Conservation (phyloP, 2,888 invertebrate species). For the Drosophila aldrichi region DNA sequence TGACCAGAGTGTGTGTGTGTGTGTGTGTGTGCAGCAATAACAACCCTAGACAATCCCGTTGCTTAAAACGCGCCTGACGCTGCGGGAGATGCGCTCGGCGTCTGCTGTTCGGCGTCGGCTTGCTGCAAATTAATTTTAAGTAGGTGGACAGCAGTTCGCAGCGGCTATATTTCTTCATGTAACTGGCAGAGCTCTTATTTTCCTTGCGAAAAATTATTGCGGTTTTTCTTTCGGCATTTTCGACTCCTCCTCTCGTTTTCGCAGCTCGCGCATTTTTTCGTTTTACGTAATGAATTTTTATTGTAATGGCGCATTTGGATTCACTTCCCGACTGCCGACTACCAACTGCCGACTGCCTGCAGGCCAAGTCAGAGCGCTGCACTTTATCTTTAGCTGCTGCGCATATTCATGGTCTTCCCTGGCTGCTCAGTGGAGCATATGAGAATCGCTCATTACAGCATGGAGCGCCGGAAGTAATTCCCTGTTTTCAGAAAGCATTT, state of each 20-base stretch:
- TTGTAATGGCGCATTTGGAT: slow-evolving; percentile 76
- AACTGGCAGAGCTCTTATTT: slow-evolving; percentile 60
- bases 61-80: slow-evolving; percentile 50
- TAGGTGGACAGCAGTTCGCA: slow-evolving; percentile 78
- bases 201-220: slow-evolving; percentile 73
- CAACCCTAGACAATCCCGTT: slow-evolving; percentile 15
- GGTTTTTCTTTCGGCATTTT: slow-evolving; percentile 72
- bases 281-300: slow-evolving; percentile 80
- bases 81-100: slow-evolving; percentile 63
- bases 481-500: not conserved
- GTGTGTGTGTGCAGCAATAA: slow-evolving; percentile 4
- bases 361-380: slow-evolving; percentile 31
- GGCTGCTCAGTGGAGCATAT: slow-evolving; percentile 38
- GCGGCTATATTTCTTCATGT: slow-evolving; percentile 79
- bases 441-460: slow-evolving; percentile 69
- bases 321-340: slow-evolving; percentile 52
- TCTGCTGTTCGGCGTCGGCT: slow-evolving; percentile 34
- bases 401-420: slow-evolving; percentile 69
- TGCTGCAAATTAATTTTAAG: slow-evolving; percentile 75
- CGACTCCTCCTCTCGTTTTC: not conserved
- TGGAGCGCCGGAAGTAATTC: slow-evolving; percentile 2
- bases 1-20: not conserved
- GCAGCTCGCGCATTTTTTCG: not conserved
- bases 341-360: not conserved
- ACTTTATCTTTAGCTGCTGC: slow-evolving; percentile 65